Evolutionary conservation across 2,113 vertebrate genomes (phyloP), one percentile per base, ranked within the genome.

Genomic region (Pteropus alecto): DNA sequence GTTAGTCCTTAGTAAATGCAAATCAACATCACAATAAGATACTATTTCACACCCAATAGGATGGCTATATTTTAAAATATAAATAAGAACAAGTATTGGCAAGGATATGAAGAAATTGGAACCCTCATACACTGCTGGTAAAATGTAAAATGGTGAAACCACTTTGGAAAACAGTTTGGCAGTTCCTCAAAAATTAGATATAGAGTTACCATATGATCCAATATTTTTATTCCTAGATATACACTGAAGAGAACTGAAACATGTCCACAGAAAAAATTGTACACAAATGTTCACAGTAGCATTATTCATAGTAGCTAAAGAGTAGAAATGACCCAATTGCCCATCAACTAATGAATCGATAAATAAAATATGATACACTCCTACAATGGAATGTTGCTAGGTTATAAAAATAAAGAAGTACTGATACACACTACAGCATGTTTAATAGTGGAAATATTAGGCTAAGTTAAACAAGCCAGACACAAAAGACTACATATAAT

Each of bases 171-270:
- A 54, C 18, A 78, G n/a, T 82, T 93, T 60, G 26, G 58, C n/a
- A 54, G 24, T 71, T 81, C 38, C 43, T 73, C 56, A 87, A 38
- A 56, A 81, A 22, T 83, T 95, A 89, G 83, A 83, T 14, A 41
- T 24, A 60, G 43, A 60, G n/a, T 51, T 82, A 38, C 33, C 13
- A 60, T 30, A 51, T 68, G 33, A 68, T 22, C 60, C 22, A 89
- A 12, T n/a, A 33, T 77, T 95, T 93, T 61, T 56, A 73, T 73
- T 92, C 35, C 46, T 87, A 74, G 48, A 92, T 87, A 79, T 73
- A 63, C 35, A 46, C 26, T 48, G 54, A 95, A 67, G 48, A 92
- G 35, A 89, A 90, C 10, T 84, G 16, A 90, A 89, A 93, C 33
- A 26, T 13, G 58, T 68, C 16, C 28, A 76, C 19, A n/a, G 61